Evolutionary conservation across 2,797 vertebrate genomes (phyloP), one percentile per base, ranked within the genome.

Genomic region (Artibeus lituratus): DNA sequence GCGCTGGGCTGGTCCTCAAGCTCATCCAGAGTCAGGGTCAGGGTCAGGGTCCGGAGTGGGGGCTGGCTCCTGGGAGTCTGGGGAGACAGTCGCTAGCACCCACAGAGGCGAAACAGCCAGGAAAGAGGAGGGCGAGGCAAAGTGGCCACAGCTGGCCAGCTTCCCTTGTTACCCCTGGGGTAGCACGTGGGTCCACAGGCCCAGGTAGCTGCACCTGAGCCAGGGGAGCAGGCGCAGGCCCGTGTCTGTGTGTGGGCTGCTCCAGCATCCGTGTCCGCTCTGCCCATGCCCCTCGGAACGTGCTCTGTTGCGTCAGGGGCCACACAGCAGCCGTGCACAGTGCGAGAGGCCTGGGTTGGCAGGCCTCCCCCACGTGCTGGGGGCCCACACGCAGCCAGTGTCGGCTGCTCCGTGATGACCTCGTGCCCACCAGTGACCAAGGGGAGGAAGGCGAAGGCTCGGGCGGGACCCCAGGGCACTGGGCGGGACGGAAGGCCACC

Each of bases 171-270:
- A 37, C 11, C 10, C 57, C 42, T 1, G 3, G 69, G 55, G 12
- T 0, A 24, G 16, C 0, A 7, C 42, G 1, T 24, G 5, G 29
- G 44, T 1, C n/a, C 49, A 15, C 15, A 9, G 39, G 72, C 76
- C 42, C 22, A 12, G 76, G 42, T 0, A 1, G 55, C 55, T 29
- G 32, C 29, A 10, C 47, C 65, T 32, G 39, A 37, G 67, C 11
- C 14, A 3, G 32, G 47, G 29, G 15, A 10, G 32, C 1, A 0
- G 37, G 39, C 10, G 3, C 1, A 21, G 3, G 12, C 74, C 1
- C 0, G 0, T 5, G 5, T 21, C 37, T 0, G 3, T 11, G 44
- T 2, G 47, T 16, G 49, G 44, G 10, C 32, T 11, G n/a, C n/a
- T n/a, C n/a, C 22, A 37, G 37, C 80, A 24, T 39, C 19, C 6